These are phyloP conservation scores for Grantiella picta DNA, from an alignment of 2,113 vertebrate species.

Conservation along the genomic window DNA sequence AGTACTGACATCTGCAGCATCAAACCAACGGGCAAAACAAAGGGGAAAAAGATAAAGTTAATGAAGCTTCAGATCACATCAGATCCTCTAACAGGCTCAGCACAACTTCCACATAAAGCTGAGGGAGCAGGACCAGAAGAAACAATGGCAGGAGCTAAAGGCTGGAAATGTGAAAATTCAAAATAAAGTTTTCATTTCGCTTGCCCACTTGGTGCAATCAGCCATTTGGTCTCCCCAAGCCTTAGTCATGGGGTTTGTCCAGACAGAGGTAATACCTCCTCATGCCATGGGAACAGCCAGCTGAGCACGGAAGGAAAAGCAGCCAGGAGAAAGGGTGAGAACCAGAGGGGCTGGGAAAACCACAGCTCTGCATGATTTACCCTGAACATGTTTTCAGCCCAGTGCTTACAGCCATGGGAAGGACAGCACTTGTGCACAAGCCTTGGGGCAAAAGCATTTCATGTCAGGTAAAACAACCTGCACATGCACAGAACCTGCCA, in stretches of 20 bases:
- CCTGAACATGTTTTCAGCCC: background rate
- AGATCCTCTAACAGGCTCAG: background rate
- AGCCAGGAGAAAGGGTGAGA: background rate
- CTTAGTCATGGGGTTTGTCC: background rate
- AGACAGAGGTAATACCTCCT: background rate
- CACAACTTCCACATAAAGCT: background rate
- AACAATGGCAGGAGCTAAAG: background rate
- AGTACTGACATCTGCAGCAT: background rate
- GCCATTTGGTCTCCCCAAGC: background rate
- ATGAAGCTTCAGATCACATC: background rate
- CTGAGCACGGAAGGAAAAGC: background rate
- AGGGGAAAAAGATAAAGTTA: background rate
- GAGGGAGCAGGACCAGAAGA: background rate
- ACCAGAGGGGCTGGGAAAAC: fast-evolving
- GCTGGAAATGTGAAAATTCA: background rate
- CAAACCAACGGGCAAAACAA: background rate
- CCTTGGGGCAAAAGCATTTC: background rate
- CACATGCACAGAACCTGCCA: background rate
- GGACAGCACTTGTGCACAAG: background rate
- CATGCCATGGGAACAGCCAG: background rate
- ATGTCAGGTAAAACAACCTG: background rate
- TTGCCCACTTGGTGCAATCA: background rate
- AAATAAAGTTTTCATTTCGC: background rate
- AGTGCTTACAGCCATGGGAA: background rate
- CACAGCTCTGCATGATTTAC: background rate